These are phyloP conservation scores for Leptinotarsa texana DNA, from an alignment of 1,140 invertebrate species.

Conservation along the genomic window DNA sequence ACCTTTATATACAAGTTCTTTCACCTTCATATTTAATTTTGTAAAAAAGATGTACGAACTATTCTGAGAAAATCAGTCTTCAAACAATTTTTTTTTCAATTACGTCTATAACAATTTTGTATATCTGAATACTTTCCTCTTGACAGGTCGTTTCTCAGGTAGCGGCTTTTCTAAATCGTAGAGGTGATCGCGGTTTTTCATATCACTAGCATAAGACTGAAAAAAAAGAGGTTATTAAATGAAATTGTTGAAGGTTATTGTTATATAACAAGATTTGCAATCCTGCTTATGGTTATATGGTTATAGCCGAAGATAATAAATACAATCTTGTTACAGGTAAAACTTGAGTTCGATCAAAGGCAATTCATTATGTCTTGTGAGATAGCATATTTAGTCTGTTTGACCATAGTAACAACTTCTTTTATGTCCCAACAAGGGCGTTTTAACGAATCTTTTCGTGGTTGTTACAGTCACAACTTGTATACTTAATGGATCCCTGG, in stretches of 20 bases:
- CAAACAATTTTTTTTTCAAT: slow-evolving; percentile 21
- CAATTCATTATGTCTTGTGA: slow-evolving; percentile 24
- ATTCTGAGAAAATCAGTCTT: slow-evolving; percentile 26
- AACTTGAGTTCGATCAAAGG: slow-evolving; percentile 29
- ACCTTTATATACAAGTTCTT: slow-evolving; percentile 2
- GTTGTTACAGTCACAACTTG: too few species aligned
- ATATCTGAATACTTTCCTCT: slow-evolving; percentile 37
- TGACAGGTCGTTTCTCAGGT: slow-evolving; percentile 45
- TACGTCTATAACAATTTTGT: slow-evolving; percentile 16
- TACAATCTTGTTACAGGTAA: slow-evolving; percentile 32
- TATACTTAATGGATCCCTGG: too few species aligned
- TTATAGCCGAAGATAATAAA: slow-evolving; percentile 32
- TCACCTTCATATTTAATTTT: slow-evolving; percentile 55
- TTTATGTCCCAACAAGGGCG: too few species aligned
- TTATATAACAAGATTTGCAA: background rate
- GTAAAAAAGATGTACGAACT: slow-evolving; percentile 58
- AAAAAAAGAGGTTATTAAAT: slow-evolving; percentile 38
- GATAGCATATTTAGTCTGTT: background rate
- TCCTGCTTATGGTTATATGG: slow-evolving; percentile 18
- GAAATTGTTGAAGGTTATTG: background rate
- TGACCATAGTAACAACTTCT: too few species aligned
- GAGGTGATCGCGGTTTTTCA: slow-evolving; percentile 60
- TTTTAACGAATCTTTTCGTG: too few species aligned
- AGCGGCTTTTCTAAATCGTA: slow-evolving; percentile 57
- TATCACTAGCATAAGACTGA: slow-evolving; percentile 61